Conservation (phyloP, 2,888 invertebrate genomes). For the Tenthredo amoena region DNA sequence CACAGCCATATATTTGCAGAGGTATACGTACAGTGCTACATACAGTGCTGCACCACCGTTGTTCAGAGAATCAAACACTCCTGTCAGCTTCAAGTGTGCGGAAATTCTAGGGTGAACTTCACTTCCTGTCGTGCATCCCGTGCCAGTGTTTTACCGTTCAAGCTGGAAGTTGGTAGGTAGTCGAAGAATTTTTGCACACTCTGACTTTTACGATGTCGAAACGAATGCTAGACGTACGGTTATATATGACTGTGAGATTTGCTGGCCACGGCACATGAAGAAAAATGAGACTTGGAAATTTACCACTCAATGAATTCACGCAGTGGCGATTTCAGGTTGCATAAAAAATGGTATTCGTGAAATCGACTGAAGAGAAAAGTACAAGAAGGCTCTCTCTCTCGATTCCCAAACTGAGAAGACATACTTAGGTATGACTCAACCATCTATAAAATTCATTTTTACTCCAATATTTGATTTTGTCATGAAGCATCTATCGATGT, state of each 20-base stretch:
- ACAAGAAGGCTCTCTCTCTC: neutral
- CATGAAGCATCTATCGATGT: neutral
- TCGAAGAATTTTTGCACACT: neutral
- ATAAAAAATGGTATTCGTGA: neutral
- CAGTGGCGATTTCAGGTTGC: neutral
- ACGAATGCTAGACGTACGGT: neutral
- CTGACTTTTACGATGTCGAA: neutral
- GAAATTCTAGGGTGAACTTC: neutral
- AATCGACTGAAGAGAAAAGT: neutral
- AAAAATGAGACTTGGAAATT: constrained; percentile 9
- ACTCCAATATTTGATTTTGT: neutral
- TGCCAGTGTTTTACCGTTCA: neutral
- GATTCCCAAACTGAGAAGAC: neutral
- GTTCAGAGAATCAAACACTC: neutral
- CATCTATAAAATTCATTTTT: neutral
- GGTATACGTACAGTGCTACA: neutral
- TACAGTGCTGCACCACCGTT: neutral
- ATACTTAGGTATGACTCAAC: neutral
- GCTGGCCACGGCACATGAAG: neutral
- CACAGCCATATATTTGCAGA: neutral
- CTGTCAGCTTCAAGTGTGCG: neutral
- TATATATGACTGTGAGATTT: neutral
- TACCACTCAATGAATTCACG: constrained; percentile 12
- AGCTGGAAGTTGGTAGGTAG: neutral
- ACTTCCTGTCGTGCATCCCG: neutral